phyloP scores from a whole-genome alignment of 2,113 vertebrate genomes.

The Grammomys surdaster region DNA sequence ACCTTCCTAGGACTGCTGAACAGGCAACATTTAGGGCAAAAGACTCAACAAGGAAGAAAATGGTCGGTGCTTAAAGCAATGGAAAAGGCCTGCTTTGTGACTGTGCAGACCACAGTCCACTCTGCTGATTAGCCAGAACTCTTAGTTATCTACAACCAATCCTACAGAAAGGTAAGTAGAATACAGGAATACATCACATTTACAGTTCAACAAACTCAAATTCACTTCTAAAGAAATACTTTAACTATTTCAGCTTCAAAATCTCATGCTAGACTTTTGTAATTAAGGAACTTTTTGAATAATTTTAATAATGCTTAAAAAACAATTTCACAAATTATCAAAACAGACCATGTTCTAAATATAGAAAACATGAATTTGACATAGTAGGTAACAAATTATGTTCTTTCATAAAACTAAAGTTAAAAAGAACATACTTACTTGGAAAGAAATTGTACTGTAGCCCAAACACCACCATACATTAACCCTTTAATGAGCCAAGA shows the following conservation, averaged over 20 bases:
- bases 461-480: constrained; percentile 98
- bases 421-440: constrained; percentile 91
- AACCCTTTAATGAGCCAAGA: constrained; percentile 98
- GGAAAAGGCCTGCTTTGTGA: background rate
- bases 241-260: constrained; percentile 53
- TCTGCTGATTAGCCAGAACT: constrained; percentile 3
- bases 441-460: constrained; percentile 97
- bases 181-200: background rate
- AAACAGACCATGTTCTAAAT: constrained; percentile 40
- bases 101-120: background rate
- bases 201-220: constrained; percentile 7
- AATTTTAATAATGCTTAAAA: constrained; percentile 31
- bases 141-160: background rate
- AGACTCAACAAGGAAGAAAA: constrained; percentile 1
- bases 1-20: background rate
- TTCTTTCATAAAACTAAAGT: constrained; percentile 49
- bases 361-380: constrained; percentile 53
- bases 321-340: constrained; percentile 31
- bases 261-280: constrained; percentile 12
- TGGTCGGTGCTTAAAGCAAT: background rate
- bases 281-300: constrained; percentile 20
- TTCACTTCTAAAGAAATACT: constrained; percentile 43
- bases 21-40: background rate
- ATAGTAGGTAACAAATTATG: constrained; percentile 48
- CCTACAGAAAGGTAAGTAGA: background rate